Evolutionary conservation across 1,140 invertebrate genomes (phyloP).

Genomic region (Zaprionus lachaisei): DNA sequence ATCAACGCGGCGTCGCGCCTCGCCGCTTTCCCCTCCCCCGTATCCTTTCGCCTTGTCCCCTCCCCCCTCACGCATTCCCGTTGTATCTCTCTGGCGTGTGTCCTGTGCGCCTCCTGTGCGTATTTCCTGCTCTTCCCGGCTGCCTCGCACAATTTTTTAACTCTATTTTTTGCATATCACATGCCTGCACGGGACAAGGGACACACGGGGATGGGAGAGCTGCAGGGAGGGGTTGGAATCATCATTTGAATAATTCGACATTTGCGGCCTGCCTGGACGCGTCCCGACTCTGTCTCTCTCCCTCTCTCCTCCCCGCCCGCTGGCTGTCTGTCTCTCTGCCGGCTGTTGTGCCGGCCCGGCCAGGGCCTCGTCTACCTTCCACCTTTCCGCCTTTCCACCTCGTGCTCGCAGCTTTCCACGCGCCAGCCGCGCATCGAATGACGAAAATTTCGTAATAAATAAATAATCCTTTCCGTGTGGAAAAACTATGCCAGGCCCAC

Average conservation of each 20-base stretch:
- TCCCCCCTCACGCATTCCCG: neutral
- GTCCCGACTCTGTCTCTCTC: slow-evolving; percentile 1
- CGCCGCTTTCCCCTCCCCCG: neutral
- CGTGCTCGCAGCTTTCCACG: slow-evolving; percentile 70
- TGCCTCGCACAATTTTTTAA: slow-evolving; percentile 1
- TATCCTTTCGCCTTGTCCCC: neutral
- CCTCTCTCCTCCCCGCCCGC: neutral
- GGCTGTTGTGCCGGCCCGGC: slow-evolving; percentile 24
- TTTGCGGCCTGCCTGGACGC: slow-evolving; percentile 62
- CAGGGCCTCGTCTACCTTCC: slow-evolving; percentile 32
- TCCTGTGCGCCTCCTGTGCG: slow-evolving; percentile 57
- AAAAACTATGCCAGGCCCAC: slow-evolving; percentile 43
- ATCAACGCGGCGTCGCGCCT: slow-evolving; percentile 59
- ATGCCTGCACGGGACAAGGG: slow-evolving; percentile 32
- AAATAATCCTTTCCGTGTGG: slow-evolving; percentile 72
- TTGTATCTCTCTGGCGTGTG: slow-evolving; percentile 63
- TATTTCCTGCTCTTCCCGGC: slow-evolving; percentile 38
- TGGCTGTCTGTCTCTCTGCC: neutral
- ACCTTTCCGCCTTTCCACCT: slow-evolving; percentile 40
- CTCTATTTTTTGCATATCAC: slow-evolving; percentile 70
- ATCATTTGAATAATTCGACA: slow-evolving; percentile 82
- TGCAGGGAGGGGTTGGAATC: slow-evolving; percentile 68
- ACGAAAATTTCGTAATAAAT: slow-evolving; percentile 82
- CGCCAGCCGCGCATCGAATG: slow-evolving; percentile 76
- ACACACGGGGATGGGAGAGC: slow-evolving; percentile 11